Evolutionary conservation across 2,113 vertebrate genomes (phyloP).

Genomic region (Ursus arctos): DNA sequence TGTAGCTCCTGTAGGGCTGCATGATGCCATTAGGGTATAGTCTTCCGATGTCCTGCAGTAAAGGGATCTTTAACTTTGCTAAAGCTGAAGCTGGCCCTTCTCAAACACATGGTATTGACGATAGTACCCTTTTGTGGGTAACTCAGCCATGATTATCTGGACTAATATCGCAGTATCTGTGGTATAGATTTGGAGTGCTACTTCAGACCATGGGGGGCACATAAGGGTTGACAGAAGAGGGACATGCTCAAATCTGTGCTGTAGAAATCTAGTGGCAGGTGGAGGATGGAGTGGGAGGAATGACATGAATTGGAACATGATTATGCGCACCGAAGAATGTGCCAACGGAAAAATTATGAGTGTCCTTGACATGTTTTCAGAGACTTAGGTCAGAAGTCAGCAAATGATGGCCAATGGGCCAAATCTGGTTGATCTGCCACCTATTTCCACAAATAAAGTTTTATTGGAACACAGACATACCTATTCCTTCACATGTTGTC

Average conservation of each 20-base stretch:
- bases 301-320: neutral
- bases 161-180: neutral
- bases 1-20: neutral
- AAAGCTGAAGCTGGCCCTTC: neutral
- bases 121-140: neutral
- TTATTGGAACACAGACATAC: neutral
- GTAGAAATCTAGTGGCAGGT: neutral
- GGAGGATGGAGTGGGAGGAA: neutral
- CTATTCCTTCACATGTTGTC: neutral
- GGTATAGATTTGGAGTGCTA: neutral
- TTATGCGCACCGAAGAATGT: neutral
- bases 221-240: neutral
- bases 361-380: neutral
- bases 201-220: neutral
- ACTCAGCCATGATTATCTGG: neutral
- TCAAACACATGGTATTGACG: neutral
- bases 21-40: accelerated
- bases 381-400: neutral
- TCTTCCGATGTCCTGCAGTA: neutral
- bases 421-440: neutral
- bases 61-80: neutral
- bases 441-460: neutral
- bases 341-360: neutral
- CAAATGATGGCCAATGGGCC: neutral
- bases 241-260: neutral